Conservation (phyloP, 2,113 vertebrate species). For the Chlorodrepanis virens region DNA sequence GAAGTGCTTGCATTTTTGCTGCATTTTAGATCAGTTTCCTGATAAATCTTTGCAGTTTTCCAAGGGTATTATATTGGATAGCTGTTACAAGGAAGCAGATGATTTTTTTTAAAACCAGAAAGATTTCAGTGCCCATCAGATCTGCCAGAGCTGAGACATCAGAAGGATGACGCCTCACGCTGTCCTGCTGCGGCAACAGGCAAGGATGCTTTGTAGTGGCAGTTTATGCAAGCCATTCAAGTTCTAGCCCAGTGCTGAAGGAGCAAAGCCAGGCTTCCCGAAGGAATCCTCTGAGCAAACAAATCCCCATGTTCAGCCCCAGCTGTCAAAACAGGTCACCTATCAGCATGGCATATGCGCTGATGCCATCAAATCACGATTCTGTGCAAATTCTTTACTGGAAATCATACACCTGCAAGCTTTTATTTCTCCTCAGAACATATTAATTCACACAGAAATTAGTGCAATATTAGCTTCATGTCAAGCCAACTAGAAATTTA, state of each 20-base stretch:
- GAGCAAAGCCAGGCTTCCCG: constrained; percentile 32
- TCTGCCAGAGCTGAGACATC: neutral
- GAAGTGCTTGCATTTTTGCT: neutral
- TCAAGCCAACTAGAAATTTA: neutral
- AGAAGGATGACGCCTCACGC: neutral
- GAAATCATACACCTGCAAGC: neutral
- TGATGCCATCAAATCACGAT: neutral
- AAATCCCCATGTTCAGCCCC: neutral
- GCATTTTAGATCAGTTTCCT: neutral
- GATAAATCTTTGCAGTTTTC: neutral
- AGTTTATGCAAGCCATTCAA: neutral
- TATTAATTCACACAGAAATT: neutral
- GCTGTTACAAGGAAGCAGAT: neutral
- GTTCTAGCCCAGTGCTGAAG: neutral
- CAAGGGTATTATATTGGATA: neutral
- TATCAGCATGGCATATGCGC: neutral
- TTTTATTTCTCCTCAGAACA: neutral
- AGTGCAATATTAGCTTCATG: neutral
- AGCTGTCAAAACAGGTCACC: constrained; percentile 53
- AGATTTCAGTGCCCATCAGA: neutral
- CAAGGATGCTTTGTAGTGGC: neutral
- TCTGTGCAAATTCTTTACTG: neutral
- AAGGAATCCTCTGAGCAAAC: constrained; percentile 54
- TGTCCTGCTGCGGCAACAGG: neutral
- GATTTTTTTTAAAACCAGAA: neutral